A percentile compares a stretch with the other conserved stretches of the same genome.
Conservation (phyloP, 2,113 vertebrate species). For the Rhinolophus ferrumequinum region DNA sequence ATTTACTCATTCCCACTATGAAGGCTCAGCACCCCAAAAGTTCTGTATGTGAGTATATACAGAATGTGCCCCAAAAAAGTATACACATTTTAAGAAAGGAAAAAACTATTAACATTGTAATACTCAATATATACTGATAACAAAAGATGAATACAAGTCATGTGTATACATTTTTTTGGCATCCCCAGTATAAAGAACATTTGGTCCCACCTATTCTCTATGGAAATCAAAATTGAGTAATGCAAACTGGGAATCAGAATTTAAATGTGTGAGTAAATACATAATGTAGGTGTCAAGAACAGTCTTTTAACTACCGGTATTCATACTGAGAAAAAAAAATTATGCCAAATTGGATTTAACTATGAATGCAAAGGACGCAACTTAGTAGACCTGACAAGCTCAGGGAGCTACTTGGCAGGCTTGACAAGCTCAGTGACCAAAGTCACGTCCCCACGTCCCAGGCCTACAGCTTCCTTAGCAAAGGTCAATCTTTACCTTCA, state of each 20-base stretch:
- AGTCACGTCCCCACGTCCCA: neutral
- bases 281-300: conserved; percentile 35
- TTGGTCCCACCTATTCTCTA: conserved; percentile 30
- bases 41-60: neutral
- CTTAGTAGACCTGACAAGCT: neutral
- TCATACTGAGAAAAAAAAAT: neutral
- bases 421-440: neutral
- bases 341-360: neutral
- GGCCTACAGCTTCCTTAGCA: neutral
- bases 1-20: conserved; percentile 40
- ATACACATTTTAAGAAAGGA: no score
- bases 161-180: no score
- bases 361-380: neutral
- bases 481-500: neutral
- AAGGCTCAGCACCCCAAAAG: neutral
- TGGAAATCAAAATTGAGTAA: conserved; percentile 58
- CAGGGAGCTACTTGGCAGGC: neutral
- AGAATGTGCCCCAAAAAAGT: no score
- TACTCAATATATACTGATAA: no score
- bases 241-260: conserved; percentile 49
- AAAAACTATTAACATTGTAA: no score
- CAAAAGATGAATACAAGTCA: no score
- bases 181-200: conserved; percentile 30
- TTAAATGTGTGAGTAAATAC: conserved; percentile 48
- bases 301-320: conserved; percentile 61